Conservation (phyloP, 1,140 invertebrate species). For the Drosophila nigromelanica region DNA sequence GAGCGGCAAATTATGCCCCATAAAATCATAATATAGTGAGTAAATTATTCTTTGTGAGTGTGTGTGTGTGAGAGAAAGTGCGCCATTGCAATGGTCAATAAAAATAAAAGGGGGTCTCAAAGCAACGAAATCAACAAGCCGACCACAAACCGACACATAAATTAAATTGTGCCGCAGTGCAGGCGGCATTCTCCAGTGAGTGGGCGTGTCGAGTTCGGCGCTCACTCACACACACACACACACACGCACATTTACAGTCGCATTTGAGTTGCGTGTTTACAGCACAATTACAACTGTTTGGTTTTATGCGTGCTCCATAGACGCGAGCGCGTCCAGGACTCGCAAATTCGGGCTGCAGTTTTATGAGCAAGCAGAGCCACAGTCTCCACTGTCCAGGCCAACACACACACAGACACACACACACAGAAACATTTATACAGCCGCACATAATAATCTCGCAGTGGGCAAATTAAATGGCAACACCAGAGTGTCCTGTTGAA, state of each 20-base stretch:
- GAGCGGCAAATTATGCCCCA: slow-evolving; percentile 67
- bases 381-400: slow-evolving; percentile 28
- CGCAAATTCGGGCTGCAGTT: slow-evolving; percentile 72
- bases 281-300: slow-evolving; percentile 81
- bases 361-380: slow-evolving; percentile 67
- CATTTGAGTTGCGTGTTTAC: slow-evolving; percentile 81
- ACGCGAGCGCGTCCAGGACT: slow-evolving; percentile 34
- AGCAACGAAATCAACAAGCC: slow-evolving; percentile 69
- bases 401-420: slow-evolving; percentile 11
- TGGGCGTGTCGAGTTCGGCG: slow-evolving; percentile 20
- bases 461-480: slow-evolving; percentile 62
- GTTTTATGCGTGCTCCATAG: slow-evolving; percentile 72
- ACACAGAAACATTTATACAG: slow-evolving; percentile 6
- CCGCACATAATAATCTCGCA: slow-evolving; percentile 65
- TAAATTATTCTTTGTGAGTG: slow-evolving; percentile 32
- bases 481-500: slow-evolving; percentile 48
- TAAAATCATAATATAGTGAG: slow-evolving; percentile 49
- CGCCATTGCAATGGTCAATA: slow-evolving; percentile 71
- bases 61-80: neutral
- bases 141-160: slow-evolving; percentile 68
- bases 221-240: slow-evolving; percentile 59
- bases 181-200: slow-evolving; percentile 17
- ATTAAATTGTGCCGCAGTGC: slow-evolving; percentile 77
- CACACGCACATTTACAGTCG: slow-evolving; percentile 59
- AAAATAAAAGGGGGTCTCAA: slow-evolving; percentile 62